Base-by-base conservation (phyloP, 2,888 invertebrate genomes). In the Microplitis deprimator region DNA sequence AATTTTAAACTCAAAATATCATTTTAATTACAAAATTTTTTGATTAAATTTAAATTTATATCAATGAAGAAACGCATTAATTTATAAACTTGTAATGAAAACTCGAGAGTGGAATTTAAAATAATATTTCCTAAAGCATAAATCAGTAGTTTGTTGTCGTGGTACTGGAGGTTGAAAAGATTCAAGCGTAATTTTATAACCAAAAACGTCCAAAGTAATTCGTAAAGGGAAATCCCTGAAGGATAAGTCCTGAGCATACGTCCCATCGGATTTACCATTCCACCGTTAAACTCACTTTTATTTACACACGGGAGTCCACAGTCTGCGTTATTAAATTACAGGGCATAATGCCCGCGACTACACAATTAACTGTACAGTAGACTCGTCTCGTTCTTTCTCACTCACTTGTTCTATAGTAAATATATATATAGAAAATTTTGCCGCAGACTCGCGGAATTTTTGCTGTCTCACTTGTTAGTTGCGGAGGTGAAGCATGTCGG, bases 321-420 rank as follows among this genome's bases (percentile, higher is more conserved):
- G 77, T 75, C 75, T 65, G 75, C 60, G 67, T 80, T 76, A 79
- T 84, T 83, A 82, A 83, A 79, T 83, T 83, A 81, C 77, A 77
- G 78, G 77, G 77, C 74, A 81, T 80, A 83, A 83, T 82, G 81
- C 79, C 73, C 82, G 80, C 79, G 80, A 80, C 81, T 79, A 80
- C 77, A 81, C 79, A 84, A 85, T 84, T 84, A 83, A 83, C 76
- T 79, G 81, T 77, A 77, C 69, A 65, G 76, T 73, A 61, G 38
- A 75, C 77, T 68, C 73, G 72, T 69, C 76, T 75, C 71, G 41
- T 65, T 69, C 60, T 59, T 8, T 41, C 60, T 73, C 17, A 17
- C 70, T 59, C 50, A 17, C 70, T 59, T 10, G 6, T 50, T 59
- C 10, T 17, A 17, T 60, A 8, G 71, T 73, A 59, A 70, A 69